These are phyloP conservation scores for Agrochola circellaris DNA, from an alignment of 2,888 invertebrate species.

Conservation along the genomic window DNA sequence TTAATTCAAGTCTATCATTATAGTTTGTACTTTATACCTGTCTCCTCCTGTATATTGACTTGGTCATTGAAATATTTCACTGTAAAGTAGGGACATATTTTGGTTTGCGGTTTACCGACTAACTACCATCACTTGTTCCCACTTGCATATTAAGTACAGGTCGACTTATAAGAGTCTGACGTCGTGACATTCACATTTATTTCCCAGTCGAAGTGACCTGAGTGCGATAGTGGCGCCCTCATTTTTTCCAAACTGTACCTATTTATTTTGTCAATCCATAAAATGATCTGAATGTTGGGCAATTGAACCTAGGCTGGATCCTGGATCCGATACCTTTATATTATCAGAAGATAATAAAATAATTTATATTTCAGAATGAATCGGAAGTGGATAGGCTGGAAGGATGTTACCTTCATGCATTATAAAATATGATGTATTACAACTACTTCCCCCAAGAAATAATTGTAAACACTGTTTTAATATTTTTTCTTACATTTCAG, in stretches of 20 bases:
- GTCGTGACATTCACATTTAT: too few relatives aligned
- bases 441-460: conserved; percentile 24
- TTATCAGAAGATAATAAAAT: conserved; percentile 23
- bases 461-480: not conserved
- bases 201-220: too few relatives aligned
- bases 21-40: not conserved
- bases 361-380: conserved; percentile 70
- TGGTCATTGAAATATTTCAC: not conserved
- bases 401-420: conserved; percentile 28
- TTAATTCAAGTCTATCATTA: not conserved
- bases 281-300: conserved; percentile 2
- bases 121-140: not conserved
- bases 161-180: too few relatives aligned
- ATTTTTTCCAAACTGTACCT: not conserved
- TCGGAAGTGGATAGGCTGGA: conserved; percentile 45
- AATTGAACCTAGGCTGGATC: not conserved
- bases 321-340: not conserved
- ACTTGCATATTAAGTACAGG: too few relatives aligned
- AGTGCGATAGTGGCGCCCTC: too few relatives aligned
- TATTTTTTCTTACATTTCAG: conserved; percentile 6
- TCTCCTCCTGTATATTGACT: not conserved
- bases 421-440: conserved; percentile 19
- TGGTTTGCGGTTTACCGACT: not conserved
- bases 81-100: not conserved
- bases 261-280: not conserved